A percentile compares a stretch with the other conserved stretches of the same genome.
These are phyloP conservation scores for Itoplectis maculator DNA, from an alignment of 2,888 invertebrate species.

Conservation along the genomic window DNA sequence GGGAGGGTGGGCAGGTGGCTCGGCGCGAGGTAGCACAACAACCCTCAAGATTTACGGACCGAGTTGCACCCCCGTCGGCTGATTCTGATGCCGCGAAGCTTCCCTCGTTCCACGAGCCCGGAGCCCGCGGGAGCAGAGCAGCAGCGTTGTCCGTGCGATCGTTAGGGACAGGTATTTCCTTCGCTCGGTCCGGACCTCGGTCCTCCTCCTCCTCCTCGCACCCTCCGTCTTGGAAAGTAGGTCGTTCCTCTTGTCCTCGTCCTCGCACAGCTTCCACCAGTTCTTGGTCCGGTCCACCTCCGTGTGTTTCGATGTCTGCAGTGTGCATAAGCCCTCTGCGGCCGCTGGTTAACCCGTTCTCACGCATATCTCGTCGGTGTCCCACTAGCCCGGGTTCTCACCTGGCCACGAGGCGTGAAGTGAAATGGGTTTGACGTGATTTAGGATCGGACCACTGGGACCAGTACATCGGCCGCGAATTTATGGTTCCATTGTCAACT, in stretches of 20 bases:
- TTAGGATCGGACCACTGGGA: conserved; percentile 29
- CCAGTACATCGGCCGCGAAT: not conserved
- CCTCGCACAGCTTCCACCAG: conserved; percentile 29
- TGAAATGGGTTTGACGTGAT: conserved; percentile 60
- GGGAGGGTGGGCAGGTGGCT: conserved; percentile 61
- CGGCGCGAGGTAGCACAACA: conserved; percentile 59
- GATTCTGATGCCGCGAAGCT: conserved; percentile 40
- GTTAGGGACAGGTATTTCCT: conserved; percentile 61
- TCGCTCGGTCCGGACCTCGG: conserved; percentile 34
- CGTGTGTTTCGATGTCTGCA: conserved; percentile 44
- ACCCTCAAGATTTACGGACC: conserved; percentile 65
- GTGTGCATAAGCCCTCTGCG: conserved; percentile 6
- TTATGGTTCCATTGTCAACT: conserved; percentile 16
- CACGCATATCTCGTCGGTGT: conserved; percentile 13
- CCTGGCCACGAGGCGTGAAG: conserved; percentile 7
- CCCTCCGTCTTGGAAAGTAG: conserved; percentile 46
- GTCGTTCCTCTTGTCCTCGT: conserved; percentile 49
- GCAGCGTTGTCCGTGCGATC: conserved; percentile 59
- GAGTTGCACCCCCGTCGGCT: conserved; percentile 61
- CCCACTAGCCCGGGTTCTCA: not conserved
- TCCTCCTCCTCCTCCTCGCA: conserved; percentile 31
- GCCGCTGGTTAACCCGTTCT: conserved; percentile 6
- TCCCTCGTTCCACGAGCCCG: not conserved
- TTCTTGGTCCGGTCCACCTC: conserved; percentile 39
- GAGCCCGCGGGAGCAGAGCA: conserved; percentile 25